phyloP scores from a whole-genome alignment of 2,797 vertebrate genomes.

The Sebastiscus albofasciatus region DNA sequence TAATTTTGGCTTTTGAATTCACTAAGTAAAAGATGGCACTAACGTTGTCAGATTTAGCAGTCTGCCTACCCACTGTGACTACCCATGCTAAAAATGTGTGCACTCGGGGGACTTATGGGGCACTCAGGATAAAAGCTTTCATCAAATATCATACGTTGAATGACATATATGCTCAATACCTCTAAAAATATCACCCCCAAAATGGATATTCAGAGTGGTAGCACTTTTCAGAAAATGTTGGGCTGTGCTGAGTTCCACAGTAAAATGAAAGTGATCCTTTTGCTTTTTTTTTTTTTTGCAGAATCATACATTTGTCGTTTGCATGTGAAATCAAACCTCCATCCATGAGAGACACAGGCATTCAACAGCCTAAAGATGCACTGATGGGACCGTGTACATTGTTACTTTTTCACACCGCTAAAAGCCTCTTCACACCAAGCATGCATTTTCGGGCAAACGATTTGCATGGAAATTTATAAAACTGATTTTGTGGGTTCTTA shows the following conservation, averaged over 20 bases:
- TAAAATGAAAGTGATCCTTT: neutral
- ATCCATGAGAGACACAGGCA: neutral
- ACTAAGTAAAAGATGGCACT: neutral
- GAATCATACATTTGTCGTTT: neutral
- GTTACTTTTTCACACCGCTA: neutral
- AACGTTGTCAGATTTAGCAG: neutral
- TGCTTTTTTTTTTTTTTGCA: neutral
- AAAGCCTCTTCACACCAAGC: neutral
- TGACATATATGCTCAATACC: constrained; percentile 17
- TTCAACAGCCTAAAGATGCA: neutral
- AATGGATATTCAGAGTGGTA: neutral
- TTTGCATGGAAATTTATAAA: neutral
- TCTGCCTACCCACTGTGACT: neutral
- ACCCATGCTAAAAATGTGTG: constrained; percentile 27
- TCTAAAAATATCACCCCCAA: constrained; percentile 36
- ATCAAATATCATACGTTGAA: constrained; percentile 40
- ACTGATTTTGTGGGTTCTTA: neutral
- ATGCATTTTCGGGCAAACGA: neutral
- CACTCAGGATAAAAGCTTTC: constrained; percentile 54
- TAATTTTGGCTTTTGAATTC: neutral
- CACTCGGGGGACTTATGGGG: constrained; percentile 3
- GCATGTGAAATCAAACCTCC: neutral
- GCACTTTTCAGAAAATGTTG: constrained; percentile 2
- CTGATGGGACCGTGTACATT: neutral
- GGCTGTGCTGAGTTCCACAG: neutral